Evolutionary conservation across 2,888 invertebrate genomes (phyloP).

Genomic region (Caenorhabditis virilis): DNA sequence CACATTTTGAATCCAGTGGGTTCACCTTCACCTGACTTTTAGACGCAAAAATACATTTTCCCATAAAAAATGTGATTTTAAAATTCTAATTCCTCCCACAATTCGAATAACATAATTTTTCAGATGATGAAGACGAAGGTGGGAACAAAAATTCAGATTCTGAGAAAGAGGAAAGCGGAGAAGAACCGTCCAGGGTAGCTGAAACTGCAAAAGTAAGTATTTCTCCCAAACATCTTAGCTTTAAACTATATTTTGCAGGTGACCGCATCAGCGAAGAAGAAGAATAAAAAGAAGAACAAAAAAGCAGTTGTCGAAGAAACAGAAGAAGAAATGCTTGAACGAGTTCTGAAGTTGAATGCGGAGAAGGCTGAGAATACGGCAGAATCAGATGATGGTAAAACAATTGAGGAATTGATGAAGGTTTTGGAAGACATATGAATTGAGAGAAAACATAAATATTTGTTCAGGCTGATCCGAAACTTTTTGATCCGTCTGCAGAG

Average conservation of each 20-base stretch:
- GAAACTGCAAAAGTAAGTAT: too few relatives aligned
- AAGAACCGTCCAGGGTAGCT: too few relatives aligned
- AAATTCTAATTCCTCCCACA: not conserved
- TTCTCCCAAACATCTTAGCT: too few relatives aligned
- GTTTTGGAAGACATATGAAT: too few relatives aligned
- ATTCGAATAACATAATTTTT: not conserved
- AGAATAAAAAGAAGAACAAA: not conserved
- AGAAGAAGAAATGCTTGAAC: not conserved
- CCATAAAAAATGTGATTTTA: too few relatives aligned
- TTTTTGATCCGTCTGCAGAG: slow-evolving; percentile 56
- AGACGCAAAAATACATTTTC: too few relatives aligned
- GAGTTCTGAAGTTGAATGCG: not conserved
- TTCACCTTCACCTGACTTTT: too few relatives aligned
- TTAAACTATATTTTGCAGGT: too few relatives aligned
- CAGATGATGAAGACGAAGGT: slow-evolving; percentile 19
- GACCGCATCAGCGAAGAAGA: too few relatives aligned
- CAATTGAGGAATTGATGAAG: slow-evolving; percentile 26
- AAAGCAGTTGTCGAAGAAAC: not conserved
- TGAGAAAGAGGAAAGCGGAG: slow-evolving; percentile 15
- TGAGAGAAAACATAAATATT: not conserved
- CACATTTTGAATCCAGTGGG: too few relatives aligned
- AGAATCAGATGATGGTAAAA: slow-evolving; percentile 7
- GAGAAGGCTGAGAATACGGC: slow-evolving; percentile 10
- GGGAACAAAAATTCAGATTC: slow-evolving; percentile 6
- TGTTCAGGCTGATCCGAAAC: slow-evolving; percentile 43